Base-by-base conservation (phyloP, 2,888 invertebrate genomes). In the Griposia aprilina region DNA sequence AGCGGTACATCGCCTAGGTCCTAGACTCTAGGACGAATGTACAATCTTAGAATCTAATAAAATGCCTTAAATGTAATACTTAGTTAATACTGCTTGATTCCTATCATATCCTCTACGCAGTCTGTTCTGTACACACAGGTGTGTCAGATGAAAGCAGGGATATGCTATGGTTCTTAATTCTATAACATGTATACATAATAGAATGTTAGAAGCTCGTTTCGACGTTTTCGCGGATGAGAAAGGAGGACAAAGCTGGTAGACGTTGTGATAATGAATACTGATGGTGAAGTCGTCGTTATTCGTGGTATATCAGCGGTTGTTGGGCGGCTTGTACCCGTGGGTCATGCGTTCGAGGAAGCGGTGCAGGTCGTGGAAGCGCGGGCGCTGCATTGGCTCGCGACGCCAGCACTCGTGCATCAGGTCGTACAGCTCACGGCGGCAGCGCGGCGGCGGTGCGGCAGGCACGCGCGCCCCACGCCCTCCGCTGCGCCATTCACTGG, bases 341-440 rank as follows among this genome's bases (percentile, higher is more conserved):
- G 98, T 97, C 97, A 98, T 98, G 91, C 98, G 98, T 91, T 98
- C 98, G 87, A 99, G 97, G 96, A 98, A 99, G 91, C 98, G 97
- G 93, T 99, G 98, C 77, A 99, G 98, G 95, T 99, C 99, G 91
- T 98, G 97, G 97, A 99, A 99, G 82, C 98, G 97, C 0, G 99
- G 99, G 60, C 99, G 97, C 91, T 98, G 98, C 74, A 97, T 97
- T 72, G 98, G 98, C 90, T 98, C 98, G 75, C 98, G 97, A 90
- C 98, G 98, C 99, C 99, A 99, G 95, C 99, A 99, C 95, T 99
- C 99, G 89, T 98, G 98, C 98, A 99, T 98, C 89, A 99, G 97
- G 94, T 98, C 99, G 97, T 98, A 99, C 83, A 99, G 98, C 94
- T 99, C 99, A 86, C 98, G 97, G 62, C 99, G 98, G 94, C 99